Evolutionary conservation across 2,113 vertebrate genomes (phyloP).

Genomic region (Pluvialis apricaria): DNA sequence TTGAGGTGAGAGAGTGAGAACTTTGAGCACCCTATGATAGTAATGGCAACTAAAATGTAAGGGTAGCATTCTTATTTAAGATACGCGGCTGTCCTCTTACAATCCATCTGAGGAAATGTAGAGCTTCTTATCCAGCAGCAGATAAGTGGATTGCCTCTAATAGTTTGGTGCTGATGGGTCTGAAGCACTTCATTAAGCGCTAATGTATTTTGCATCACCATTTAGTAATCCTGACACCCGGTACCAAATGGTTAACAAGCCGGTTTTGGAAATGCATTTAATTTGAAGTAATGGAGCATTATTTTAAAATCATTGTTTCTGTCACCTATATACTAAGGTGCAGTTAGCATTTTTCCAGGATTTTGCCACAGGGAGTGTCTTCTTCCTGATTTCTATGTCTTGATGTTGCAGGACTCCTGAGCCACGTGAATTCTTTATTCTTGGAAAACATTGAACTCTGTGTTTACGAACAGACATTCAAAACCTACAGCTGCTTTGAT

Average conservation of each 20-base stretch:
- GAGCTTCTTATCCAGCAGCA: constrained; percentile 6
- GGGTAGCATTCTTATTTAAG: not conserved
- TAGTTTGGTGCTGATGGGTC: constrained; percentile 10
- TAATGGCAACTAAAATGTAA: not conserved
- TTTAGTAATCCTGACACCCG: not conserved
- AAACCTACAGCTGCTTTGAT: constrained; percentile 7
- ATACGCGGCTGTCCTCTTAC: not conserved
- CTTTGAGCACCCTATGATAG: not conserved
- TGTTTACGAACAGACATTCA: not conserved
- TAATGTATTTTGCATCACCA: constrained; percentile 15
- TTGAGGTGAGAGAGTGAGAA: constrained; percentile 23
- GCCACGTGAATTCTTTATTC: not conserved
- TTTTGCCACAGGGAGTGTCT: not conserved
- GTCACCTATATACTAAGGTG: not conserved
- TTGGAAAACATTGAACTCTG: not conserved
- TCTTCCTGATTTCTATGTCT: not conserved
- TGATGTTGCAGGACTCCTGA: not conserved
- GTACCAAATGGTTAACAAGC: constrained; percentile 6
- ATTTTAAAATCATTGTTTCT: not conserved
- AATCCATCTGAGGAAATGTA: not conserved
- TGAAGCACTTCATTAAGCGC: constrained; percentile 36
- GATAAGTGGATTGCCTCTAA: constrained; percentile 20
- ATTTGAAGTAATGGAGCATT: not conserved
- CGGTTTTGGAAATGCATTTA: not conserved
- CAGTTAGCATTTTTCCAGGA: not conserved